Evolutionary conservation across 2,113 vertebrate genomes (phyloP), one percentile per base, ranked within the genome.

Genomic region (Serilophus lunatus): DNA sequence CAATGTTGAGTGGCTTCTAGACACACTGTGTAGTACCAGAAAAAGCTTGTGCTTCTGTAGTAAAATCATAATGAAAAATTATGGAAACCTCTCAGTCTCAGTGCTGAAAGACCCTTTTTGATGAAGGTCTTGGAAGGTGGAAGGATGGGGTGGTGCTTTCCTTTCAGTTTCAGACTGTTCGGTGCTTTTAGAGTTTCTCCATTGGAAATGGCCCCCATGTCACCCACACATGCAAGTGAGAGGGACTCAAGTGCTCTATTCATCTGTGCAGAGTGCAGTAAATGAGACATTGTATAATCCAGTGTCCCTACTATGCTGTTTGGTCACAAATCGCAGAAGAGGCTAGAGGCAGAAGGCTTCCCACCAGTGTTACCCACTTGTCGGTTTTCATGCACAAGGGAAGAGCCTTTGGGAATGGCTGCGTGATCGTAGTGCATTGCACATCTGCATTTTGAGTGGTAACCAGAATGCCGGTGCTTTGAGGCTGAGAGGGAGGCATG

Each of bases 361-460:
- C 65, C 84, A 65, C 57, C 44, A 79, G 35, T 0, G 1, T 36
- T 84, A 23, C 12, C 40, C 0, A 0, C 57, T 38, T 1, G 7
- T 60, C 18, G 82, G 17, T 35, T 88, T 44, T 29, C 29, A 35
- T 68, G 40, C 7, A 3, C 12, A 53, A 78, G 86, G 82, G 25
- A 68, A 47, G 47, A 83, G 56, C 65, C 71, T 63, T 16, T 0
- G 3, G 80, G 77, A 90, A 35, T 16, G 60, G 51, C 47, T 1
- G 6, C 0, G 0, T 2, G 2, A n/a, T 78, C 0, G 0, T 38
- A 18, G 51, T 54, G 50, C 26, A 2, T 38, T 69, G 71, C 79
- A 23, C 54, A 24, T 24, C 57, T 4, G 1, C 6, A 1, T 57
- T 63, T 86, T 59, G 40, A 60, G 57, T 3, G 1, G 22, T 24